Evolutionary conservation across 2,113 vertebrate species (phyloP).

Genomic region (Ciconia maguari): DNA sequence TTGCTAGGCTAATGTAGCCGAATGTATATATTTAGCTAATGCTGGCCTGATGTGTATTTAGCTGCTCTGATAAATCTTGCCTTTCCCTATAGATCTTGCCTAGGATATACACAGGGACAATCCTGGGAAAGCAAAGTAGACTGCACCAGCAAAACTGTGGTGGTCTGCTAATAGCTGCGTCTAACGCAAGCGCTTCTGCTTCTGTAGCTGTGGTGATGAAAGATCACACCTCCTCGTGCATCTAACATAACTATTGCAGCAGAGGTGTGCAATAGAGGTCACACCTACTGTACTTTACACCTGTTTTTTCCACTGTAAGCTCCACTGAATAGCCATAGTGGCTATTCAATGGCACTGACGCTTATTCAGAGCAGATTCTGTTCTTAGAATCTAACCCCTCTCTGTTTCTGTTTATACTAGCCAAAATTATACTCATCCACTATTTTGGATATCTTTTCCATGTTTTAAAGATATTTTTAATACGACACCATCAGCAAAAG

Average conservation of each 20-base stretch:
- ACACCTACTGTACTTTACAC: neutral
- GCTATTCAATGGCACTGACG: neutral
- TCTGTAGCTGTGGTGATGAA: neutral
- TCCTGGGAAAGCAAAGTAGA: neutral
- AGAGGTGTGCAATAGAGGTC: neutral
- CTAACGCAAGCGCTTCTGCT: neutral
- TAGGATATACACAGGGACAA: neutral
- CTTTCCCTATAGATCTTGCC: neutral
- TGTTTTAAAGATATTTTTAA: neutral
- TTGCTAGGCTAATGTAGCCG: neutral
- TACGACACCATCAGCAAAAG: neutral
- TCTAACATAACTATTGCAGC: neutral
- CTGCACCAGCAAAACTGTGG: neutral
- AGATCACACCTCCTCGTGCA: neutral
- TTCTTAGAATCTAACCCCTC: neutral
- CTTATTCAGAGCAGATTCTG: neutral
- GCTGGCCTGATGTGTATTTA: neutral
- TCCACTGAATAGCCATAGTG: too few relatives aligned
- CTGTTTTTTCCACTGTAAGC: neutral
- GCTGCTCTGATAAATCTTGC: neutral
- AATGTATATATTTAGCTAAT: neutral
- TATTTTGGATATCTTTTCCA: neutral
- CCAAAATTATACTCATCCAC: neutral
- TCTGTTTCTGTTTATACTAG: neutral
- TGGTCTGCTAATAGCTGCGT: neutral